Evolutionary conservation across 2,113 vertebrate species (phyloP), one percentile per base, ranked within the genome.

Genomic region (Neolamprologus fasciatus): DNA sequence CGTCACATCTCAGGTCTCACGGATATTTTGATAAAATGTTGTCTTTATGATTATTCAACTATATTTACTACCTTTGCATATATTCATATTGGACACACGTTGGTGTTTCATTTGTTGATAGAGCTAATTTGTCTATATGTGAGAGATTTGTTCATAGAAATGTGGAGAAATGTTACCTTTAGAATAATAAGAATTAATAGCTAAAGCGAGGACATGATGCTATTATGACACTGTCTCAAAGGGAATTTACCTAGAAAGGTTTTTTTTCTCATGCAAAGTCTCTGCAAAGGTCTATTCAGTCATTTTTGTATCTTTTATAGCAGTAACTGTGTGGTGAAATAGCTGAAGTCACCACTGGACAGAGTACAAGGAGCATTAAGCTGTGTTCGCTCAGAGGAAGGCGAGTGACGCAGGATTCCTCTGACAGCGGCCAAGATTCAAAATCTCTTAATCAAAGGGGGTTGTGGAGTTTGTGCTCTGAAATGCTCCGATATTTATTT

Each of bases 341-440:
- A 28, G 54, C 85, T 95, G 91, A 95, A 86, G 85, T 95, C 91
- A 95, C 61, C 12, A 1, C 79, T 95, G 93, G 93, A 91, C 73
- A 10, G 63, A 88, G 79, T 35, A 58, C 87, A 80, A 87, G 82
- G 66, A 50, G 6, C 82, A 81, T 88, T 79, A 84, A 87, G 86
- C 16, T 86, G 54, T 85, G 91, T 95, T 94, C 80, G 78, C 86
- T 80, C 9, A 8, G 61, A 87, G 85, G 86, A 78, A 53, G 51
- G 68, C 7, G 35, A 84, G 78, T 89, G 90, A 89, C 19, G 80
- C 85, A 89, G 89, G 85, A 83, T 45, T 23, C 11, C 71, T 89
- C 21, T 76, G 7, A 76, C 89, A 81, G 58, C 85, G 82, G 90
- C 86, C 84, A 81, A 81, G 37, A 55, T 87, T 80, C 61, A 42